Evolutionary conservation across 2,888 invertebrate genomes (phyloP).

Genomic region (Drosophila suboccidentalis): DNA sequence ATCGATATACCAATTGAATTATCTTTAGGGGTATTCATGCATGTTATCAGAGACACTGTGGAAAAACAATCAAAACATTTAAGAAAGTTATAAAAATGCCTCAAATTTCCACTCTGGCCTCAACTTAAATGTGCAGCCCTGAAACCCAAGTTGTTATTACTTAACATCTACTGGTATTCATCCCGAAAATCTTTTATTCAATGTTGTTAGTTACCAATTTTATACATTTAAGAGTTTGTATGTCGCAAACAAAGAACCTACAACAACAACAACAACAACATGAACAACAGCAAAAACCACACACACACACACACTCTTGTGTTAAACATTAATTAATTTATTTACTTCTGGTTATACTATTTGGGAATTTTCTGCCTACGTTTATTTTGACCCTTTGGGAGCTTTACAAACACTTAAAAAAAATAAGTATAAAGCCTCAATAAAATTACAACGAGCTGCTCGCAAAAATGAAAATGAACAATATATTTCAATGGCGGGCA

Average conservation of each 20-base stretch:
- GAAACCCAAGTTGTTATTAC: neutral
- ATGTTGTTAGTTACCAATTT: slow-evolving; percentile 51
- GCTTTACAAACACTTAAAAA: slow-evolving; percentile 1
- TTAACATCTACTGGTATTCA: slow-evolving; percentile 28
- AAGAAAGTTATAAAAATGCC: neutral
- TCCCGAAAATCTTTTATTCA: slow-evolving; percentile 35
- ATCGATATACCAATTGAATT: slow-evolving; percentile 19
- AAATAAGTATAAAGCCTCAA: slow-evolving; percentile 7
- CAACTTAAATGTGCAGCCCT: slow-evolving; percentile 10
- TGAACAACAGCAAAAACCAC: slow-evolving; percentile 37
- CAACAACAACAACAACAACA: slow-evolving; percentile 40
- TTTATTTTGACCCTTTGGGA: neutral
- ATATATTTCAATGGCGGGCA: slow-evolving; percentile 30
- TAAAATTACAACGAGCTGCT: slow-evolving; percentile 10
- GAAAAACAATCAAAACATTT: neutral
- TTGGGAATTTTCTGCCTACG: slow-evolving; percentile 1
- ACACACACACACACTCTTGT: slow-evolving; percentile 1
- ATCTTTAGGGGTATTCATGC: slow-evolving; percentile 39
- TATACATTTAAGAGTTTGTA: slow-evolving; percentile 7
- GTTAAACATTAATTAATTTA: slow-evolving; percentile 11
- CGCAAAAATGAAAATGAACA: neutral
- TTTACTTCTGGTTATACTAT: slow-evolving; percentile 10
- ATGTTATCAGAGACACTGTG: slow-evolving; percentile 36
- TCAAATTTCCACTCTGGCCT: slow-evolving; percentile 28
- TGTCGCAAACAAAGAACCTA: slow-evolving; percentile 25